Conservation (phyloP, 1,140 invertebrate species). For the Periplaneta americana region DNA sequence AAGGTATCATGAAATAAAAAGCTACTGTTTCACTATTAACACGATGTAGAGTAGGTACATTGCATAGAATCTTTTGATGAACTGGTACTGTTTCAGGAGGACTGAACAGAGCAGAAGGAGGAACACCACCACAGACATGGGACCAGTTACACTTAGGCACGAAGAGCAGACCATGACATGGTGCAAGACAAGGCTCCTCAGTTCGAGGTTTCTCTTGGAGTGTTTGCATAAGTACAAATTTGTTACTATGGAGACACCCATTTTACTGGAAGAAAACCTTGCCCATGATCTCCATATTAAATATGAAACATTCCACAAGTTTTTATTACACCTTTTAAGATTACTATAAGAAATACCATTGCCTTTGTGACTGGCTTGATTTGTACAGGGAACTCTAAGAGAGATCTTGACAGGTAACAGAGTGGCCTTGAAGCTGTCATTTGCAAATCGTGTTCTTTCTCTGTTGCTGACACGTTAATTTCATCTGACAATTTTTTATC, state of each 20-base stretch:
- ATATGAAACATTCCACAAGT: no score
- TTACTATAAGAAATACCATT: no score
- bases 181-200: background rate
- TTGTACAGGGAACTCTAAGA: no score
- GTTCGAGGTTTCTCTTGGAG: background rate
- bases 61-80: no score
- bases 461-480: background rate
- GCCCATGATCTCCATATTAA: no score
- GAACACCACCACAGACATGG: background rate
- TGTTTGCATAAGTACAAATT: background rate
- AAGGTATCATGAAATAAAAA: no score
- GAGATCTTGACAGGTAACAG: background rate
- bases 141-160: background rate
- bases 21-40: no score
- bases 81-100: background rate
- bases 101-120: background rate
- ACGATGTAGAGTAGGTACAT: no score
- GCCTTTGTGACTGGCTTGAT: no score
- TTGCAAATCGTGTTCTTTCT: background rate
- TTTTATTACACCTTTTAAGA: no score
- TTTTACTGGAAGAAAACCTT: no score
- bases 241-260: no score
- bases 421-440: background rate
- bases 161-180: background rate
- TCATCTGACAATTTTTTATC: background rate